phyloP scores from a whole-genome alignment of 2,113 vertebrate species.

The Actenoides hombroni region DNA sequence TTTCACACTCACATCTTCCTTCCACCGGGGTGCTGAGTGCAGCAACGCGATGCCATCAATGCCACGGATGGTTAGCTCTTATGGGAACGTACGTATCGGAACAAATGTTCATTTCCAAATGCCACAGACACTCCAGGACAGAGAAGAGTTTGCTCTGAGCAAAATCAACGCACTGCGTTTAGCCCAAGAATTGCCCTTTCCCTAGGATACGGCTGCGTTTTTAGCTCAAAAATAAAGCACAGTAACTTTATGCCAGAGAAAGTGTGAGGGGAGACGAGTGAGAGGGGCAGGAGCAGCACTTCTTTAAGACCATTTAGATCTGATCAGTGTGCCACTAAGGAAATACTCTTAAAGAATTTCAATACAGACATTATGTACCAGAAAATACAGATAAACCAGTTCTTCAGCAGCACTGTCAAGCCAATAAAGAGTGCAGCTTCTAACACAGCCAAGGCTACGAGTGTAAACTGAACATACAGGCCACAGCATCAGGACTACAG shows the following conservation, averaged over 20 bases:
- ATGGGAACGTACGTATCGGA: neutral
- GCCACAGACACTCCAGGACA: neutral
- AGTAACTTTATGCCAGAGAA: neutral
- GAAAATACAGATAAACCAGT: neutral
- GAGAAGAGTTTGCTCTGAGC: neutral
- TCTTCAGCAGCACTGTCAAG: neutral
- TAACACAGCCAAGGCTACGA: neutral
- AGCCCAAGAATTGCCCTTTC: neutral
- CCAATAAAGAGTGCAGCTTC: neutral
- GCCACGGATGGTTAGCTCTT: neutral
- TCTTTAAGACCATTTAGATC: neutral
- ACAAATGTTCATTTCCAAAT: neutral
- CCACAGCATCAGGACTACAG: neutral
- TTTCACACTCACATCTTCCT: neutral
- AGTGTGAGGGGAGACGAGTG: fast-evolving
- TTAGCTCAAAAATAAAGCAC: neutral
- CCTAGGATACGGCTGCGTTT: neutral
- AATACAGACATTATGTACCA: neutral
- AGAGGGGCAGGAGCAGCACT: neutral
- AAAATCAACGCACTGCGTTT: neutral
- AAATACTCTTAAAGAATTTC: neutral
- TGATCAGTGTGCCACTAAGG: neutral
- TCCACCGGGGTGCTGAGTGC: neutral
- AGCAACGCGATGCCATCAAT: neutral
- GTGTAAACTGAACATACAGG: neutral